These are phyloP conservation scores for Cacatua alba DNA, from an alignment of 2,113 vertebrate genomes.

Conservation along the genomic window DNA sequence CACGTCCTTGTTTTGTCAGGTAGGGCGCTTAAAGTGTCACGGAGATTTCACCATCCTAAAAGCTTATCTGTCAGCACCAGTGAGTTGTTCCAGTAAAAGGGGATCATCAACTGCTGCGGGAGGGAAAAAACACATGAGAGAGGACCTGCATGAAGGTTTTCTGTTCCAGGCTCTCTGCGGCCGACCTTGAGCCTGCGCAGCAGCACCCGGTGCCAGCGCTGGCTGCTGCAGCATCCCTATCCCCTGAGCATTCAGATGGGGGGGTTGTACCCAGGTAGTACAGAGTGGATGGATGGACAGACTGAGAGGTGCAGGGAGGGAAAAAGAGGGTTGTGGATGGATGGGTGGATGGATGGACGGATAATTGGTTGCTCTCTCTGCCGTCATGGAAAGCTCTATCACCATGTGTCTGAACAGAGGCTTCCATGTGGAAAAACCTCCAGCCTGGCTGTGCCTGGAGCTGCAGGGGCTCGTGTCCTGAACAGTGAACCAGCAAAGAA, in stretches of 20 bases:
- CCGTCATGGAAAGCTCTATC: fast-evolving
- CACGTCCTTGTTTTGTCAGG: conserved; percentile 73
- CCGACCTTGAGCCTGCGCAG: neutral
- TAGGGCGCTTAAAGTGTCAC: conserved; percentile 70
- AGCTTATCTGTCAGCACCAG: conserved; percentile 70
- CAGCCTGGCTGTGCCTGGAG: neutral
- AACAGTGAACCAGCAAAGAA: neutral
- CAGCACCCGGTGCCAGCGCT: neutral
- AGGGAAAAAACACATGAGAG: neutral
- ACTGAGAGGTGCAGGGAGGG: neutral
- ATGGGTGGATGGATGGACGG: neutral
- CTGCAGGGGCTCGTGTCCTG: neutral
- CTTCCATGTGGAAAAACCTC: neutral
- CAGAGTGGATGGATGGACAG: neutral
- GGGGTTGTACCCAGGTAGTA: neutral
- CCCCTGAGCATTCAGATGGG: neutral
- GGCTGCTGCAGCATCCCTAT: neutral
- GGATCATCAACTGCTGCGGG: conserved; percentile 45
- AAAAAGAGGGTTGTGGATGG: neutral
- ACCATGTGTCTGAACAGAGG: neutral
- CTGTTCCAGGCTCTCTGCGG: neutral
- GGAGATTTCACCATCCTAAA: conserved; percentile 60
- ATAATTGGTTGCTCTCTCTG: neutral
- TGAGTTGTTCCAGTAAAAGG: conserved; percentile 70
- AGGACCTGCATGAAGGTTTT: neutral